phyloP scores from a whole-genome alignment of 2,797 vertebrate species.

The Netta rufina region DNA sequence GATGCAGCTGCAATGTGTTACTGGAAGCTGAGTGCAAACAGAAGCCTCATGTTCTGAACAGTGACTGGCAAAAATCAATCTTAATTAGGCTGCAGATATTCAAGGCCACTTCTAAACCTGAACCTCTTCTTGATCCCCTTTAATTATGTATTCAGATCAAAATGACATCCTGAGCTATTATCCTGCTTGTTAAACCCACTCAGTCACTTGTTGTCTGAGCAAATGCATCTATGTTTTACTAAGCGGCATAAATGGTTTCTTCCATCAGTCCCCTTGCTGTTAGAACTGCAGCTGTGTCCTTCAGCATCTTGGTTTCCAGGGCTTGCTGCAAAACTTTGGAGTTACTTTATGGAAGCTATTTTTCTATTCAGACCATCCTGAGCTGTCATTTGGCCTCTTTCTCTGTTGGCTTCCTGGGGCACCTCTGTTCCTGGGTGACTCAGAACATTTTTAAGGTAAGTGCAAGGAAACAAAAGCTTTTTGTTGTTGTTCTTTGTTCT shows the following conservation, averaged over 20 bases:
- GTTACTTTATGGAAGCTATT: background rate
- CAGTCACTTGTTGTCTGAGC: slow-evolving; percentile 31
- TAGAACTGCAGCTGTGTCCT: slow-evolving; percentile 21
- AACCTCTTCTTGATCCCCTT: slow-evolving; percentile 52
- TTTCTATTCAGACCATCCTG: background rate
- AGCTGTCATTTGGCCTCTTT: background rate
- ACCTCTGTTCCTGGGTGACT: background rate
- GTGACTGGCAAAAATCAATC: slow-evolving; percentile 67
- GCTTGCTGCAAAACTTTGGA: background rate
- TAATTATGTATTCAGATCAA: slow-evolving; percentile 66
- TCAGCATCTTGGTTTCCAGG: background rate
- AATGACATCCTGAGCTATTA: slow-evolving; percentile 59
- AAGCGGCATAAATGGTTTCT: background rate
- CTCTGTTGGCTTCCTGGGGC: background rate
- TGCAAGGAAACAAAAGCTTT: fast-evolving
- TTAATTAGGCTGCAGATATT: slow-evolving; percentile 62
- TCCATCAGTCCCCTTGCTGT: background rate
- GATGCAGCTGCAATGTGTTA: background rate
- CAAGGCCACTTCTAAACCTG: slow-evolving; percentile 51
- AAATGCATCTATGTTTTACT: background rate
- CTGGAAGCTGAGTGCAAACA: background rate
- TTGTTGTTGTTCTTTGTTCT: background rate
- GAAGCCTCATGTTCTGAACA: background rate
- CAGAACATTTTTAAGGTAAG: background rate
- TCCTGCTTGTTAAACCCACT: slow-evolving; percentile 52